These are phyloP conservation scores for Spatulosminthurus flaviceps DNA, from an alignment of 2,888 invertebrate species.

Conservation along the genomic window DNA sequence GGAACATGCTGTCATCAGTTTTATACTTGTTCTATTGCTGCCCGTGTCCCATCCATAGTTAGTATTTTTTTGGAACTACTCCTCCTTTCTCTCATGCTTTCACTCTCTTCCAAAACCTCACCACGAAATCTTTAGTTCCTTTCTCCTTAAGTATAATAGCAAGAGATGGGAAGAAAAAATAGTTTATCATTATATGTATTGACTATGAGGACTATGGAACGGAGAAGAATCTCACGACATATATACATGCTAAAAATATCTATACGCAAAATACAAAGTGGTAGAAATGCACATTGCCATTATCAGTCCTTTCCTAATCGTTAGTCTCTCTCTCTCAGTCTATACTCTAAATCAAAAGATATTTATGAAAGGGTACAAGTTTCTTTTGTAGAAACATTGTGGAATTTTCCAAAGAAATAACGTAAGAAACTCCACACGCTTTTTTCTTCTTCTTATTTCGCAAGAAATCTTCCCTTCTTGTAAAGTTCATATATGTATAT, in stretches of 20 bases:
- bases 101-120: too few relatives aligned
- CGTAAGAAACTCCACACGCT: too few relatives aligned
- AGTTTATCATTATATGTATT: not conserved
- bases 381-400: not conserved
- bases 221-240: not conserved
- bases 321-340: too few relatives aligned
- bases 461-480: too few relatives aligned
- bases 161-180: not conserved
- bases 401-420: too few relatives aligned
- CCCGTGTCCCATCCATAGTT: not conserved
- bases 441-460: too few relatives aligned
- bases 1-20: constrained; percentile 40
- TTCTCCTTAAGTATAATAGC: not conserved
- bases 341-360: constrained; percentile 37
- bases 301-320: constrained; percentile 32
- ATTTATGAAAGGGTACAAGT: constrained; percentile 43
- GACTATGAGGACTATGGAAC: not conserved
- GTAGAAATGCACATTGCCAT: not conserved
- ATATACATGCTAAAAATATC: not conserved
- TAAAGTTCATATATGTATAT: too few relatives aligned
- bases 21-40: constrained; percentile 13
- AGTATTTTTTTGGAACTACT: not conserved
- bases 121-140: constrained; percentile 4
- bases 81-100: constrained; percentile 17
- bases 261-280: too few relatives aligned